A percentile compares a stretch with the other conserved stretches of the same genome.
Conservation (phyloP, 2,797 vertebrate species). For the Myripristis jacobus region DNA sequence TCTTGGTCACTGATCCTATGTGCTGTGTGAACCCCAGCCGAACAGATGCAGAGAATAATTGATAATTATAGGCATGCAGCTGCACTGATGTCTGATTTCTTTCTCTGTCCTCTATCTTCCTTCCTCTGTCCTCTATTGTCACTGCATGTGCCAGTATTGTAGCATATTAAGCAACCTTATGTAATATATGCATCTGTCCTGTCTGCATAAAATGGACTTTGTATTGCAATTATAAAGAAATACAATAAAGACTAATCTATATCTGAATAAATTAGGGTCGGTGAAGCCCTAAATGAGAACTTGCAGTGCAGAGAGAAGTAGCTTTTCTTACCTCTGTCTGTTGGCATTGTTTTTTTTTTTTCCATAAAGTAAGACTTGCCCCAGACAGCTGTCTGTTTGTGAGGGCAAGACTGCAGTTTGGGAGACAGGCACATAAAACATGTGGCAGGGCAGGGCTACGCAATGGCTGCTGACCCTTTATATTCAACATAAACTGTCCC, state of each 20-base stretch:
- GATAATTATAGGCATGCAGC: conserved; percentile 41
- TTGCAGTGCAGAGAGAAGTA: conserved; percentile 20
- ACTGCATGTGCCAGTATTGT: conserved; percentile 13
- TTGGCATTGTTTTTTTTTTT: conserved; percentile 50
- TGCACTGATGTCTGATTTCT: conserved; percentile 25
- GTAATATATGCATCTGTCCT: conserved; percentile 16
- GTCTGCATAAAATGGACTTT: conserved; percentile 1
- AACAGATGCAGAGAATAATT: conserved; percentile 30
- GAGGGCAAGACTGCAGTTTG: conserved; percentile 25
- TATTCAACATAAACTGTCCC: conserved; percentile 5
- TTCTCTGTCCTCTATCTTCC: conserved; percentile 24
- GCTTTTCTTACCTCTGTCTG: conserved; percentile 22
- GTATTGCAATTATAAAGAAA: conserved; percentile 36
- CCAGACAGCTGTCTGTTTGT: conserved; percentile 25
- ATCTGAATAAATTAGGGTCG: conserved; percentile 21
- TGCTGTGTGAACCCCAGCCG: conserved; percentile 36
- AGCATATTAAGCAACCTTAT: conserved; percentile 5
- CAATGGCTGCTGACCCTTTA: conserved; percentile 31
- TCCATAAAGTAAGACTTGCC: conserved; percentile 11
- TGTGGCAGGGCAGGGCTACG: conserved; percentile 16
- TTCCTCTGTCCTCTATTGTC: conserved; percentile 22
- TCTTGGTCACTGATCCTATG: conserved; percentile 33
- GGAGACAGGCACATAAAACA: conserved; percentile 38
- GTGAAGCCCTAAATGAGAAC: conserved; percentile 38
- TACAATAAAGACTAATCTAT: conserved; percentile 38